These are phyloP conservation scores for Laothoe populi DNA, from an alignment of 2,888 invertebrate species.

Conservation along the genomic window DNA sequence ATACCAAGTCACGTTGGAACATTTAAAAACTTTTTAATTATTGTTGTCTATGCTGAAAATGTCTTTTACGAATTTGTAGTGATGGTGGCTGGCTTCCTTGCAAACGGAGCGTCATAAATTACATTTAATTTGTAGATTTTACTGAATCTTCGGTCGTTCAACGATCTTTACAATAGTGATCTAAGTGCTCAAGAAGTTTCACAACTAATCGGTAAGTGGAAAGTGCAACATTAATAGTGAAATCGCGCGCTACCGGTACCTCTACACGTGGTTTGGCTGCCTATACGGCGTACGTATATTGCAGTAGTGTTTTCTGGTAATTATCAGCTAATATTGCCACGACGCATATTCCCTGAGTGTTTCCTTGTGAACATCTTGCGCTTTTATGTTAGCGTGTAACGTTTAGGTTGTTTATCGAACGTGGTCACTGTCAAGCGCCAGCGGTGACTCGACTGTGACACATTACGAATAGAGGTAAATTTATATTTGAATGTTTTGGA, in stretches of 20 bases:
- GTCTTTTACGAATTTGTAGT: conserved; percentile 84
- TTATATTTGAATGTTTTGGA: conserved; percentile 33
- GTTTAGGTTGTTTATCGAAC: conserved; percentile 78
- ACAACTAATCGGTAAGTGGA: conserved; percentile 80
- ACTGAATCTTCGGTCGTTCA: conserved; percentile 64
- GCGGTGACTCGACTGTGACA: conserved; percentile 67
- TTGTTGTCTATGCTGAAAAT: conserved; percentile 77
- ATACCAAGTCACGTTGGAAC: conserved; percentile 51
- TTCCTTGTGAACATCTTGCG: conserved; percentile 49
- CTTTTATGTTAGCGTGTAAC: conserved; percentile 53
- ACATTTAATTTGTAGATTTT: conserved; percentile 71
- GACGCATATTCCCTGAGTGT: conserved; percentile 44
- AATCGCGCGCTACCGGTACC: conserved; percentile 78
- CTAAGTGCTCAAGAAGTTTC: conserved; percentile 81
- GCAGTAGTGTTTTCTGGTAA: conserved; percentile 60
- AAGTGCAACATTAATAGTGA: conserved; percentile 65
- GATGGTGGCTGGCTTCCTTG: conserved; percentile 85
- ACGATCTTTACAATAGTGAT: conserved; percentile 73
- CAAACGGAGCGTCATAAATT: conserved; percentile 81
- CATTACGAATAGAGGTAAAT: conserved; percentile 65
- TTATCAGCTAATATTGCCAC: conserved; percentile 48
- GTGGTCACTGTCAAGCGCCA: conserved; percentile 80
- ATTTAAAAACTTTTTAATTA: conserved; percentile 64
- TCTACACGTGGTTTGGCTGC: conserved; percentile 78
- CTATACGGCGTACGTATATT: conserved; percentile 67